Evolutionary conservation across 2,797 vertebrate genomes (phyloP), one percentile per base, ranked within the genome.

Genomic region (Silurus aristotelis): DNA sequence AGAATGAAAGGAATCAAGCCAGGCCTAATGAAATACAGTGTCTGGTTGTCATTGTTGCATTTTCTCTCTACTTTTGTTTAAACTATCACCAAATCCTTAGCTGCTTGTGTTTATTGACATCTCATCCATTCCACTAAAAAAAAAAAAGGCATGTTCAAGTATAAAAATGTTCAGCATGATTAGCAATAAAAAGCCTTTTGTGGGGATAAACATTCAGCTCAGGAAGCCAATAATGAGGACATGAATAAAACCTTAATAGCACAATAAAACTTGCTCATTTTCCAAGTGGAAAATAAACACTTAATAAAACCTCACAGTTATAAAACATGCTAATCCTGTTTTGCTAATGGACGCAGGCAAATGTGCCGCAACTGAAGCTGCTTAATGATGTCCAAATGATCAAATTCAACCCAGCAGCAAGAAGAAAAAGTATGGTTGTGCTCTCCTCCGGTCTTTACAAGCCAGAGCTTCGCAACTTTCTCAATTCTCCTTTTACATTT

Each of bases 101-200:
- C 19, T 14, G 72, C 31, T 48, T 46, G 63, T 43, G 48, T 43
- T 81, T 66, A 46, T 48, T 76, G 7, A 58, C n/a, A 17, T 56
- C 63, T 76, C n/a, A 25, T 19, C 25, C 31, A 20, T 61, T 83
- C 8, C 7, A 19, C 13, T 20, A 64, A 52, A 52, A 52, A 86
- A n/a, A n/a, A n/a, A 77, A 86, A 68, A 20, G n/a, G 6, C 27
- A 31, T 5, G 70, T 56, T 64, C 14, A 46, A 27, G 38, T 81
- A 82, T 76, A 31, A 82, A 85, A 82, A 5, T n/a, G 14, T 27
- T 68, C 46, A 22, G 60, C 22, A n/a, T 83, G 72, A 83, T 83
- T 56, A 83, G 76, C 71, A 83, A 64, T 79, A 80, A 83, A 80
- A 83, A 52, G 38, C 20, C 61, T 60, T 66, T 17, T 15, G 22